phyloP scores from a whole-genome alignment of 1,140 invertebrate species.

The Anthonomus grandis region DNA sequence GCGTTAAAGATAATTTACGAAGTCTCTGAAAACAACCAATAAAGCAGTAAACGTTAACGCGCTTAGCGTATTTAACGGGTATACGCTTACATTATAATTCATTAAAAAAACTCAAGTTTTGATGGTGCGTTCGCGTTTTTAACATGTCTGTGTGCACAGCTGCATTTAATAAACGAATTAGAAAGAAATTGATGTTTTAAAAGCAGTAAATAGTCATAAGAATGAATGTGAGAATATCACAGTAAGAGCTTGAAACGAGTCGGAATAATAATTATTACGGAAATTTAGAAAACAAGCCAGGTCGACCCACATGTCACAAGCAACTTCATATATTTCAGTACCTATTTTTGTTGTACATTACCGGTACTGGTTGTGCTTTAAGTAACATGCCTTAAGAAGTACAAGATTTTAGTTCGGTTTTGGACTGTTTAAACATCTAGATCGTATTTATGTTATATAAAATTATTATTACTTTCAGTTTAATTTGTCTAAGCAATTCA shows the following conservation, averaged over 20 bases:
- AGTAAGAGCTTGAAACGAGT: neutral
- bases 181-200: constrained; percentile 25
- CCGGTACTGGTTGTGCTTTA: too few species aligned
- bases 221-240: neutral
- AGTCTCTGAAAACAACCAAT: too few species aligned
- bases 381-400: too few species aligned
- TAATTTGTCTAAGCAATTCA: too few species aligned
- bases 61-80: constrained; percentile 20
- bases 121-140: constrained; percentile 11
- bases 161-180: constrained; percentile 28
- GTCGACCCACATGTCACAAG: constrained; percentile 1
- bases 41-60: constrained; percentile 29
- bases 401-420: too few species aligned
- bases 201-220: neutral
- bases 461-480: too few species aligned
- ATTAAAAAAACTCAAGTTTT: constrained; percentile 13
- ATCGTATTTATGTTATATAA: too few species aligned
- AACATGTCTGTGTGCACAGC: constrained; percentile 24
- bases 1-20: too few species aligned
- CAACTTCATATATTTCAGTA: constrained; percentile 5
- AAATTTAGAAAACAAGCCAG: neutral
- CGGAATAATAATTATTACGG: neutral
- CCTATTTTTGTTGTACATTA: too few species aligned
- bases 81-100: constrained; percentile 25
- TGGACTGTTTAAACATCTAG: too few species aligned